Evolutionary conservation across 2,888 invertebrate genomes (phyloP), one percentile per base, ranked within the genome.

Genomic region (Plagodis pulveraria): DNA sequence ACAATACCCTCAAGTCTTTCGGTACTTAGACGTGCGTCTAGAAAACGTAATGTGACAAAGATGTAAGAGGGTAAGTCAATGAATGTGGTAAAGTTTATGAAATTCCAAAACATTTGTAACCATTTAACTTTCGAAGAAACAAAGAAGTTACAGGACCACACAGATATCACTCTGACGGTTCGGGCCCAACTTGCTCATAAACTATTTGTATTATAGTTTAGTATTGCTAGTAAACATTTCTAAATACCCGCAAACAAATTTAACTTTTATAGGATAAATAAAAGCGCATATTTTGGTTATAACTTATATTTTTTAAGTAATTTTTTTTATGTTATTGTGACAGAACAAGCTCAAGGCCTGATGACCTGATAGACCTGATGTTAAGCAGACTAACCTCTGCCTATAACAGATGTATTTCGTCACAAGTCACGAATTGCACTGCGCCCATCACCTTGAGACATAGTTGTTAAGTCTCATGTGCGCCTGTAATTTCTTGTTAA

Each of bases 141-240:
- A 69, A 69, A 62, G 66, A 56, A 57, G 58, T 50, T 50, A 65
- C 56, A 56, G 51, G 66, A 63, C 58, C 69, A 61, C 65, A 67
- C 69, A 65, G 36, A 56, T 8, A 12, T 43, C 36, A 48, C 38
- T 34, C 48, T 46, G 52, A 56, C 49, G 49, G 22, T 61, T 42
- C 41, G 36, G 40, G 44, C 49, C 49, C 52, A 56, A 52, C 45
- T 56, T 45, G 56, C 0, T 45, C 49, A 22, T 56, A 56, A 60
- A 56, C 32, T 49, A 47, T 47, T 50, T 50, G 34, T 55, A 47
- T 48, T 50, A 38, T 54, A 46, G 5, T 5, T 5, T 11, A 2
- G 43, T 45, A 55, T 48, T 55, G 50, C 59, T 47, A 55, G 41
- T 6, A 0, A 5, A 12, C 5, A 5, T 6, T 10, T 42, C 12